These are phyloP conservation scores for Nansenia antarctica DNA, from an alignment of 2,113 vertebrate species.

Conservation along the genomic window DNA sequence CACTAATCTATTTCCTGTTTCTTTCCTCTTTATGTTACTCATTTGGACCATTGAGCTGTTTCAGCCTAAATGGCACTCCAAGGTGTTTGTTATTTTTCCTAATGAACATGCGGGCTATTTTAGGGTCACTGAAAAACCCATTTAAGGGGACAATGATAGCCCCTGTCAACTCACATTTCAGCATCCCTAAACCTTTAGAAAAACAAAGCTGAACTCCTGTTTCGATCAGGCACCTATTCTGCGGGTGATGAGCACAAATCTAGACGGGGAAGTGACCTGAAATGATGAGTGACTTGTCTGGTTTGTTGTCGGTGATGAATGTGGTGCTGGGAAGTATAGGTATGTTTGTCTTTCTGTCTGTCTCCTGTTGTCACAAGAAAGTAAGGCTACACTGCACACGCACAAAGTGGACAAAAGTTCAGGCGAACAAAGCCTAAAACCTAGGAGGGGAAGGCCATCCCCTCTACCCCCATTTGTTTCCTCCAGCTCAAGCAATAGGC, in stretches of 20 bases:
- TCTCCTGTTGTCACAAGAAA: slow-evolving; percentile 8
- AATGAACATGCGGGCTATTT: too few species aligned
- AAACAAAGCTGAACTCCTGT: slow-evolving; percentile 53
- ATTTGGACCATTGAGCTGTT: too few species aligned
- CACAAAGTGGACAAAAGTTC: not conserved
- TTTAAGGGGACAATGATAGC: slow-evolving; percentile 36
- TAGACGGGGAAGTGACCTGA: slow-evolving; percentile 59
- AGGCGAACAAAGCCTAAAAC: slow-evolving; percentile 5
- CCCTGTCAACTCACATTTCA: slow-evolving; percentile 46
- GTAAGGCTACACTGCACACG: not conserved
- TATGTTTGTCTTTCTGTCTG: slow-evolving; percentile 12
- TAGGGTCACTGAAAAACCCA: slow-evolving; percentile 56
- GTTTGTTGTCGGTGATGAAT: slow-evolving; percentile 1
- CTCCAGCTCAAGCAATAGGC: too few species aligned
- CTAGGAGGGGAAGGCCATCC: too few species aligned
- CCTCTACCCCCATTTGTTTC: too few species aligned
- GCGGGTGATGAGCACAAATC: slow-evolving; percentile 43
- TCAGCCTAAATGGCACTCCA: too few species aligned
- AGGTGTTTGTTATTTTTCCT: too few species aligned
- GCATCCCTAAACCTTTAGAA: slow-evolving; percentile 60
- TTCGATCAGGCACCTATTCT: slow-evolving; percentile 37
- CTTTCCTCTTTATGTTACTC: too few species aligned
- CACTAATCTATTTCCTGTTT: too few species aligned
- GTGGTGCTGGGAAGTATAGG: slow-evolving; percentile 6
- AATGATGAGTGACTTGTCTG: slow-evolving; percentile 19